A percentile compares a stretch with the other conserved stretches of the same genome.
These are phyloP conservation scores for Caenorhabditis becei DNA, from an alignment of 2,888 invertebrate genomes.

Conservation along the genomic window DNA sequence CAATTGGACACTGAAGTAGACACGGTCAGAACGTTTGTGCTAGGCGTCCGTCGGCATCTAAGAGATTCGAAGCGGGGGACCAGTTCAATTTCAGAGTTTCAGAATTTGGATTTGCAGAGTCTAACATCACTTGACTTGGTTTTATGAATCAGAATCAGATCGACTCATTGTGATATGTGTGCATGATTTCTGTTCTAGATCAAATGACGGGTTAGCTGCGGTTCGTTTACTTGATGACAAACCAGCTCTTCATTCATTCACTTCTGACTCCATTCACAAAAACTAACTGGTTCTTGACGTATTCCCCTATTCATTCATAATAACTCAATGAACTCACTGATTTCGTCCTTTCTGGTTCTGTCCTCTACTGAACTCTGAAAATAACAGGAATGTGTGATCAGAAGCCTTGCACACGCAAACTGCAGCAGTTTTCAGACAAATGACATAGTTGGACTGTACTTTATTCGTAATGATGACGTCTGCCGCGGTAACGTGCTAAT, in stretches of 20 bases:
- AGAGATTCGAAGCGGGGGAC: too few species aligned
- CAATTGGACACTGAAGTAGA: constrained; percentile 5
- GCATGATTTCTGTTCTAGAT: neutral
- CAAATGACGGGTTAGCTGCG: neutral
- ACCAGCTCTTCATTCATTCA: neutral
- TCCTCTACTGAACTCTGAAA: neutral
- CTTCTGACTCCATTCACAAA: neutral
- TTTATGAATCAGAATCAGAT: neutral
- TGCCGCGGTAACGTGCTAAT: neutral
- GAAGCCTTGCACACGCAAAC: neutral
- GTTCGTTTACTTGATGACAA: neutral
- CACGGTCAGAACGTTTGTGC: constrained; percentile 6
- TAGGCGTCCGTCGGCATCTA: neutral
- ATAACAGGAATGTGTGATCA: neutral
- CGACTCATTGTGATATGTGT: neutral
- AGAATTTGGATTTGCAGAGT: neutral
- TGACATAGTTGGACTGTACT: neutral
- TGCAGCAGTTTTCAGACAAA: neutral
- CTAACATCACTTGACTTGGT: neutral
- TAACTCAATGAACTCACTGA: neutral
- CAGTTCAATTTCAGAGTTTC: too few species aligned
- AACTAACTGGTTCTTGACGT: neutral
- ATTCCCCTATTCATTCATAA: neutral
- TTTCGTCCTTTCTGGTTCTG: neutral
- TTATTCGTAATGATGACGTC: neutral